phyloP scores from a whole-genome alignment of 1,140 invertebrate genomes.

The Lutraria rhynchaena region DNA sequence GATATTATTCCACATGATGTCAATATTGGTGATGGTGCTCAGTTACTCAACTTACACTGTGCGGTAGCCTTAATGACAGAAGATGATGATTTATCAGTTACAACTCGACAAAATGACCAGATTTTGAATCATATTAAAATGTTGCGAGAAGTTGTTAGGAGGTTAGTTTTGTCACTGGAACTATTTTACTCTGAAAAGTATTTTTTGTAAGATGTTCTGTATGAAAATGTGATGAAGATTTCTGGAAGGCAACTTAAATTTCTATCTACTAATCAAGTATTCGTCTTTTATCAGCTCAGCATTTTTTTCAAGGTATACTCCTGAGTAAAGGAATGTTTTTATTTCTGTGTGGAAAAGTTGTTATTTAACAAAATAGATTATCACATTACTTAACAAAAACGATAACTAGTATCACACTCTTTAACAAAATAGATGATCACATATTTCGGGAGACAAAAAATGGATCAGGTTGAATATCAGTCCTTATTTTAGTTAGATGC shows the following conservation, averaged over 20 bases:
- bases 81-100: background rate
- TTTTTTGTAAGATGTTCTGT: background rate
- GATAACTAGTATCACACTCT: too few species aligned
- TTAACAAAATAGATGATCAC: too few species aligned
- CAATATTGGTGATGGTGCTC: constrained; percentile 43
- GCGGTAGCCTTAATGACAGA: constrained; percentile 58
- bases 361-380: too few species aligned
- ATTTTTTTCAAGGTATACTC: background rate
- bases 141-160: constrained; percentile 34
- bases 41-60: constrained; percentile 66
- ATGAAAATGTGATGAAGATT: background rate
- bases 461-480: too few species aligned
- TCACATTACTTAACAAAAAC: too few species aligned
- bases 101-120: constrained; percentile 8
- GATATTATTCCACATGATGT: constrained; percentile 59
- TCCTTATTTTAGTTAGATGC: too few species aligned
- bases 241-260: background rate
- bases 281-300: background rate
- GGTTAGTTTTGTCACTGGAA: constrained; percentile 4
- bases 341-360: background rate
- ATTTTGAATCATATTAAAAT: constrained; percentile 9
- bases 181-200: background rate
- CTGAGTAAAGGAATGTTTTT: background rate
- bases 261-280: background rate
- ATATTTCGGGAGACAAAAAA: too few species aligned